Conservation (phyloP, 2,888 invertebrate genomes). For the Trichopoda pennipes region DNA sequence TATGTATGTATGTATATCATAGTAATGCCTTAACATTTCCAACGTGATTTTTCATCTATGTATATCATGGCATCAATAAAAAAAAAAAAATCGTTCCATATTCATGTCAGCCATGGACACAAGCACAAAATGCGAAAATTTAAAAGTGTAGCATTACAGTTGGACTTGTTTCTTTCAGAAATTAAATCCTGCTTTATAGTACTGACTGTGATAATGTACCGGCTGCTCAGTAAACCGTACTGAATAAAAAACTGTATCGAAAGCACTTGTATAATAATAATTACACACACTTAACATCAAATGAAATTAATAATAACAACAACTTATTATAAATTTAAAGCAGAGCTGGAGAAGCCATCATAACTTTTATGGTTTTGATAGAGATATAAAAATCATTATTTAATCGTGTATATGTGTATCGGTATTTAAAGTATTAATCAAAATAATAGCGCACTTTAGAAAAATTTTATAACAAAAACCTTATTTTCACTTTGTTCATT, state of each 20-base stretch:
- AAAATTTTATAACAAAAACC: too few relatives aligned
- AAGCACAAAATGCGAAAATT: conserved; percentile 59
- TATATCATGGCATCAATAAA: conserved; percentile 65
- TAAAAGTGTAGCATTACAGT: conserved; percentile 70
- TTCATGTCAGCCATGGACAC: conserved; percentile 69
- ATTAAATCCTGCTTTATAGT: conserved; percentile 79
- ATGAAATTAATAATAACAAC: conserved; percentile 1
- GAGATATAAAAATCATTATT: conserved; percentile 49
- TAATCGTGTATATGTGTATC: conserved; percentile 52
- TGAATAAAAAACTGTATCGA: conserved; percentile 40
- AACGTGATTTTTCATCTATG: conserved; percentile 62
- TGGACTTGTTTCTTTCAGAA: conserved; percentile 80
- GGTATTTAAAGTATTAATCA: not conserved
- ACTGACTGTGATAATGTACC: conserved; percentile 79
- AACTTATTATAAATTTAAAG: conserved; percentile 4
- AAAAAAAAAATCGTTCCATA: conserved; percentile 51
- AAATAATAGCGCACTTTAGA: too few relatives aligned
- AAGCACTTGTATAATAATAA: conserved; percentile 62
- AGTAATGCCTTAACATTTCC: conserved; percentile 30
- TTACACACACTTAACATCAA: conserved; percentile 54
- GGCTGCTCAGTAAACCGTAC: conserved; percentile 73
- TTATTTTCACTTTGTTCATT: too few relatives aligned
- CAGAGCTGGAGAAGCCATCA: conserved; percentile 56
- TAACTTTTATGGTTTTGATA: conserved; percentile 38
- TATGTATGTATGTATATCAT: conserved; percentile 11